Evolutionary conservation across 2,888 invertebrate genomes (phyloP).

Genomic region (Metopia argyrocephala): DNA sequence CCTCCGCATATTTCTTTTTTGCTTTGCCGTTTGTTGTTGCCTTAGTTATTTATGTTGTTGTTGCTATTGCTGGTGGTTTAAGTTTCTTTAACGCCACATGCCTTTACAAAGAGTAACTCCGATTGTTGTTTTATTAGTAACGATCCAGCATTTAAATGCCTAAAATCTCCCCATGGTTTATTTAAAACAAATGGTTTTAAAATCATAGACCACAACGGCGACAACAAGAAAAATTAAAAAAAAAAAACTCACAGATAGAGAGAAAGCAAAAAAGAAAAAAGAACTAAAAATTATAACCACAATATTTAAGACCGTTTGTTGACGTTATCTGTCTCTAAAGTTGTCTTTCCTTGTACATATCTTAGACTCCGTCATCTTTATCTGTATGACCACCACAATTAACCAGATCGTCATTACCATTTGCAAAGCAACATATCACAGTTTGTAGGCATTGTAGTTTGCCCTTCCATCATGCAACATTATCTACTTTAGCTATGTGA

Average conservation of each 20-base stretch:
- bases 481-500: constrained; percentile 36
- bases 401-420: constrained; percentile 11
- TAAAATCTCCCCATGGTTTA: constrained; percentile 57
- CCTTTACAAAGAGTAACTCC: constrained; percentile 51
- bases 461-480: constrained; percentile 30
- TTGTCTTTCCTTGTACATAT: constrained; percentile 4
- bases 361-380: constrained; percentile 12
- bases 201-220: constrained; percentile 62
- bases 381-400: constrained; percentile 3
- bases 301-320: constrained; percentile 51
- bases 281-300: constrained; percentile 38
- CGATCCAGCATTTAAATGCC: constrained; percentile 28
- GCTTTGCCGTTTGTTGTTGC: background rate
- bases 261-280: constrained; percentile 25
- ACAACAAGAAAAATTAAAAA: constrained; percentile 50
- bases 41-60: constrained; percentile 11
- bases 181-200: constrained; percentile 62
- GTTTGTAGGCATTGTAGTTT: constrained; percentile 12
- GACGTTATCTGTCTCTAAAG: constrained; percentile 51
- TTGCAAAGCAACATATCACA: constrained; percentile 4
- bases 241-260: constrained; percentile 25
- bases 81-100: constrained; percentile 60
- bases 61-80: constrained; percentile 1
- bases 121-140: constrained; percentile 40
- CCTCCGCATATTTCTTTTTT: constrained; percentile 55